These are phyloP conservation scores for Neosilurus hyrtlii DNA, from an alignment of 2,797 vertebrate genomes.

Conservation along the genomic window DNA sequence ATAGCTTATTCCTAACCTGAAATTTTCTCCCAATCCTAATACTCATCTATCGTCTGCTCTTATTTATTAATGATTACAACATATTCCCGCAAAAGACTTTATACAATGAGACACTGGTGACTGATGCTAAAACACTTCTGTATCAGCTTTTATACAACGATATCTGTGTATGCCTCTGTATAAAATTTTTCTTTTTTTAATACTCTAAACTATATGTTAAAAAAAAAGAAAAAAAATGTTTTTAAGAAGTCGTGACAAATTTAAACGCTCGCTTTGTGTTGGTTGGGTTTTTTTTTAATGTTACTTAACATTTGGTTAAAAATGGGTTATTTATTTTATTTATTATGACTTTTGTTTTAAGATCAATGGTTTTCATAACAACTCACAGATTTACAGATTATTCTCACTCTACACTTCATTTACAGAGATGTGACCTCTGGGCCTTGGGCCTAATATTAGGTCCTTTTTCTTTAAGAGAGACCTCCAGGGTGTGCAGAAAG, in stretches of 20 bases:
- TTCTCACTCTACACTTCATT: conserved; percentile 10
- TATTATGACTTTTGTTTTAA: conserved; percentile 69
- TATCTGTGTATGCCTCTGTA: conserved; percentile 65
- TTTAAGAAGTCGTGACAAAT: conserved; percentile 57
- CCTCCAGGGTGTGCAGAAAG: conserved; percentile 3
- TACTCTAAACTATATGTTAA: conserved; percentile 63
- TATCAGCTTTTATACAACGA: conserved; percentile 71
- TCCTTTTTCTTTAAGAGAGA: conserved; percentile 8
- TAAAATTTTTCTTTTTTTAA: conserved; percentile 62
- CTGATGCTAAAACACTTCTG: conserved; percentile 69
- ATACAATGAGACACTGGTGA: conserved; percentile 69
- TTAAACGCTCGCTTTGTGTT: conserved; percentile 54
- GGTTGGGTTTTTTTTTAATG: conserved; percentile 45
- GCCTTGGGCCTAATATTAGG: neutral
- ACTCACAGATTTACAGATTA: conserved; percentile 38
- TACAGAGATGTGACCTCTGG: neutral
- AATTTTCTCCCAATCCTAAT: conserved; percentile 52
- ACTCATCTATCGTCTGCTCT: conserved; percentile 63
- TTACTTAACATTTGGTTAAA: conserved; percentile 60
- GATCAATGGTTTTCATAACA: conserved; percentile 52
- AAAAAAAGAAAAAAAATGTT: conserved; percentile 53
- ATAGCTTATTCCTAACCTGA: conserved; percentile 68
- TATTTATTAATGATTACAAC: conserved; percentile 65
- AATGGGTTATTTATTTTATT: conserved; percentile 76
- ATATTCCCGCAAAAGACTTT: conserved; percentile 71